Base-by-base conservation (phyloP, 2,797 vertebrate species). In the Peromyscus eremicus region DNA sequence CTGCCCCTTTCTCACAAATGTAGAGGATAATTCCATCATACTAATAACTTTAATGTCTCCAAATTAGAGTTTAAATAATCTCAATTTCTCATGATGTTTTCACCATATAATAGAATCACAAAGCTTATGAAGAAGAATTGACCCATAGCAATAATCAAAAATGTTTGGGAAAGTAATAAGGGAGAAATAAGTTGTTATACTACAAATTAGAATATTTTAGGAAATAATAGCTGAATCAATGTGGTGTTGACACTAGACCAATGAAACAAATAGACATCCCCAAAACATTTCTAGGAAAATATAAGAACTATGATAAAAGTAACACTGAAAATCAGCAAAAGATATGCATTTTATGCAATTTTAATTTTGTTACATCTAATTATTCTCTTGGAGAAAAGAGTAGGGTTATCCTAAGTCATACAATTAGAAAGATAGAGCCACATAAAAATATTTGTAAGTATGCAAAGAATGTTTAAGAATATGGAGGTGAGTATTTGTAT, bases 381-480 rank as follows among this genome's bases (percentile, higher is more conserved):
- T 64, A 6, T 85, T 87, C 6, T 68, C 80, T 62, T 62, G 49
- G 0, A 34, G 0, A 32, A 83, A 25, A 79, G 16, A 93, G 13
- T 12, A 64, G 40, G 17, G 4, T 2, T 79, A 64, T 71, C 8
- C 57, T 87, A 76, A 79, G 49, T 76, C 43, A 88, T 6, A 60
- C 2, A 57, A 21, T 34, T 76, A 40, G 40, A 7, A 76, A 32
- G 11, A 34, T 17, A 89, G 17, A 76, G 25, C 62, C 40, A 62
- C 17, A 46, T 89, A 25, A 76, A 46, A 60, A 25, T 77, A 27
- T 43, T 27, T 71, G 0, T 55, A 82, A 82, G 21, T 82, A 55
- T 71, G 55, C 71, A 87, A 84, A 89, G 57, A n/a, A 40, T 57
- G 2, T 29, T 94, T 64, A 49, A 85, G 66, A 95, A 83, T 76